Evolutionary conservation across 2,113 vertebrate species (phyloP), one percentile per base, ranked within the genome.

Genomic region (Otocyon megalotis): DNA sequence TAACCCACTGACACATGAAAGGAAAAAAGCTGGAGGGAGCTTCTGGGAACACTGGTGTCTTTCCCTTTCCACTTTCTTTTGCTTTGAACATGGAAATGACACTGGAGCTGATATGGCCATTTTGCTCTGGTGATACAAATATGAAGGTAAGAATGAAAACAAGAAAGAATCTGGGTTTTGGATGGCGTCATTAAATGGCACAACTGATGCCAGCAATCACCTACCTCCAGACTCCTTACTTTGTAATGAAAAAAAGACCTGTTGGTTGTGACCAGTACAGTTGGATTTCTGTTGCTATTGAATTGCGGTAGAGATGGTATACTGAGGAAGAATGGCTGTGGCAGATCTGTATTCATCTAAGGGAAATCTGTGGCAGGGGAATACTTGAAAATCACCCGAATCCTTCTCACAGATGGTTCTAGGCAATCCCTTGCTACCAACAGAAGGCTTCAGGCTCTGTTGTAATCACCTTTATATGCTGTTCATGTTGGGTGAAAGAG

Each of bases 201-300:
- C 53, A 63, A 5, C 60, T 80, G 37, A 93, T 91, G 19, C 30
- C 71, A 88, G 77, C 17, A 81, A 58, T 63, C 19, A 26, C 7
- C 60, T 76, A 62, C 32, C 24, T 93, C 58, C 15, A 74, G 56
- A 28, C n/a, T 74, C 74, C 19, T 88, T 84, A 43, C 43, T 96
- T 93, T 91, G 90, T 95, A 58, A 82, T 84, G 48, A 62, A 77
- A 85, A 71, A 60, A 94, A 87, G 13, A 30, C 43, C 30, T 71
- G 0, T 48, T 89, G 84, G 5, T 63, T 90, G n/a, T 86, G 58
- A 71, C 10, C 19, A n/a, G 13, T 53, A 7, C 19, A 76, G 13
- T 63, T 91, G 28, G 50, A 43, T 93, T 88, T 92, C 67, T 86
- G 17, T 76, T 97, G 74, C 67, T 95, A 3, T 37, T 94, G 65